A percentile compares a stretch with the other conserved stretches of the same genome.
phyloP scores from a whole-genome alignment of 2,113 vertebrate genomes.

The Baryphthengus martii region DNA sequence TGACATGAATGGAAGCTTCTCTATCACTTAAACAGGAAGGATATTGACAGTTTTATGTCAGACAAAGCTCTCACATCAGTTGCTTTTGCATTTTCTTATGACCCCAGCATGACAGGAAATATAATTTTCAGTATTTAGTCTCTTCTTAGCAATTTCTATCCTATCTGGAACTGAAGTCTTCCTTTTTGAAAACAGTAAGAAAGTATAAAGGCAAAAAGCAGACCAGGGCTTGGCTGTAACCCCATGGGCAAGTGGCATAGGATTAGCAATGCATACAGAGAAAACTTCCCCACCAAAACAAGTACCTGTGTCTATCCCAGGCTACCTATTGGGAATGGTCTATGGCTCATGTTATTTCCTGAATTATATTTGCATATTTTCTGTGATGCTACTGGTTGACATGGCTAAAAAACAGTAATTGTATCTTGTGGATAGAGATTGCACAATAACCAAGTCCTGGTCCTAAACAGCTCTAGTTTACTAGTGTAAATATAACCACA shows the following conservation, averaged over 20 bases:
- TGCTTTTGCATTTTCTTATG: background rate
- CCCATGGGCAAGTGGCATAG: background rate
- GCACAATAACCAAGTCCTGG: background rate
- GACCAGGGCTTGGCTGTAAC: background rate
- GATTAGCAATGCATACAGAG: background rate
- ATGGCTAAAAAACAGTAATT: background rate
- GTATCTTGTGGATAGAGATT: background rate
- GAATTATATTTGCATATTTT: background rate
- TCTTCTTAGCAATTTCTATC: background rate
- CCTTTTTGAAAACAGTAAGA: background rate
- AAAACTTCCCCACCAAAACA: background rate
- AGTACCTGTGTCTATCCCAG: background rate
- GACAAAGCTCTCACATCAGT: background rate
- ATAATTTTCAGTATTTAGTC: background rate
- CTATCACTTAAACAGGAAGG: background rate
- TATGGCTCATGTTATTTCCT: background rate
- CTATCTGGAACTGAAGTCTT: background rate
- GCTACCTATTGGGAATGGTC: background rate
- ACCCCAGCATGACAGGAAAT: background rate
- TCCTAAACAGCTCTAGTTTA: background rate
- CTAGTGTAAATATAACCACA: fast-evolving
- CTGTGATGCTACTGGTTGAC: background rate
- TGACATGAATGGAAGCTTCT: background rate
- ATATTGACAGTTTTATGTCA: background rate
- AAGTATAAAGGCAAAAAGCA: background rate